phyloP scores from a whole-genome alignment of 2,888 invertebrate genomes.

The Campaea margaritaria region DNA sequence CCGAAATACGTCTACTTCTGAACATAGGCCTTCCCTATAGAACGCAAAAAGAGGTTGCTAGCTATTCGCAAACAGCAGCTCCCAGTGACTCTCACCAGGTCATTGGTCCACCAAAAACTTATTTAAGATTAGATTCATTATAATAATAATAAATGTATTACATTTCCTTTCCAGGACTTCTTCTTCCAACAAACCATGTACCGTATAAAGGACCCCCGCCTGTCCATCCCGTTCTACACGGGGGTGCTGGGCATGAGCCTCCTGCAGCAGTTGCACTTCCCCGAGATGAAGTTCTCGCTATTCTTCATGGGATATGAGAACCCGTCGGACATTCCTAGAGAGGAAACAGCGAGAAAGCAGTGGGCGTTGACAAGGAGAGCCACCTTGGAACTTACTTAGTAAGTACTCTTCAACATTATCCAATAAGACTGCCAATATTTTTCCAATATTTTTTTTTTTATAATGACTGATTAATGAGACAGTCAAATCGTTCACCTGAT shows the following conservation, averaged over 20 bases:
- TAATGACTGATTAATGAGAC: too few species aligned
- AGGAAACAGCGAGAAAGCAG: slow-evolving; percentile 87
- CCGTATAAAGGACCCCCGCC: slow-evolving; percentile 95
- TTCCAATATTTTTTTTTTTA: too few species aligned
- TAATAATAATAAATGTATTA: too few species aligned
- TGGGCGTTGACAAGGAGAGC: slow-evolving; percentile 95
- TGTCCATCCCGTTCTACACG: slow-evolving; percentile 95
- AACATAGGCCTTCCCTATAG: too few species aligned
- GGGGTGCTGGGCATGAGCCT: slow-evolving; percentile 96
- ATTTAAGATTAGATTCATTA: too few species aligned
- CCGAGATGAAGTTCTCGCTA: slow-evolving; percentile 94
- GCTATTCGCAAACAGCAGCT: too few species aligned
- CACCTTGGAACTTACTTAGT: slow-evolving; percentile 97
- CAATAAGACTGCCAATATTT: too few species aligned
- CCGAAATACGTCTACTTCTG: too few species aligned
- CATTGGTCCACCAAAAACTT: too few species aligned
- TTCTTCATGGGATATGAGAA: slow-evolving; percentile 93
- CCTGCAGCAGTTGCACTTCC: slow-evolving; percentile 94
- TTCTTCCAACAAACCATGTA: slow-evolving; percentile 99
- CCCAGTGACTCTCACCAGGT: too few species aligned
- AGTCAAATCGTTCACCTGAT: too few species aligned
- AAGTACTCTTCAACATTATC: slow-evolving; percentile 70
- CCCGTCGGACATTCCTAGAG: slow-evolving; percentile 89
- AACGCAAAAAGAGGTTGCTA: too few species aligned
- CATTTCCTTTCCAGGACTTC: slow-evolving; percentile 88